phyloP scores from a whole-genome alignment of 2,797 vertebrate genomes.

The Phrynocephalus vlangalii region DNA sequence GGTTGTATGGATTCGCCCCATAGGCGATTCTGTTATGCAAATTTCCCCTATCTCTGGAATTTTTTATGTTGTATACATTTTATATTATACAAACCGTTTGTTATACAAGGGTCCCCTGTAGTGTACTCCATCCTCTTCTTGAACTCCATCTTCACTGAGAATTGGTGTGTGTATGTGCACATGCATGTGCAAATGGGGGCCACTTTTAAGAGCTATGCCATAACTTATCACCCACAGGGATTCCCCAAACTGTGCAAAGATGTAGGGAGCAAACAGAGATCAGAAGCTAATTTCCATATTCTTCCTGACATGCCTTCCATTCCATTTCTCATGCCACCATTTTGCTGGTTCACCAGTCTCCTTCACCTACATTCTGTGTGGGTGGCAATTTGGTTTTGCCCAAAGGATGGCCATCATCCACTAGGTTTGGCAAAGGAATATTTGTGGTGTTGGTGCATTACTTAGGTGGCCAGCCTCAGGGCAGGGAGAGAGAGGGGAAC shows the following conservation, averaged over 20 bases:
- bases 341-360: background rate
- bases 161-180: background rate
- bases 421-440: conserved; percentile 36
- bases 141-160: background rate
- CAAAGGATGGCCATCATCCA: conserved; percentile 9
- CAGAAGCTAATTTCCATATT: background rate
- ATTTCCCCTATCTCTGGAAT: no score
- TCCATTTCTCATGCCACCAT: background rate
- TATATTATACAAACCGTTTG: no score
- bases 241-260: background rate
- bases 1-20: no score
- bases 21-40: no score
- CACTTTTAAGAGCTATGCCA: background rate
- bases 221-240: background rate
- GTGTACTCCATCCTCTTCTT: background rate
- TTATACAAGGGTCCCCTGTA: no score
- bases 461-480: conserved; percentile 8
- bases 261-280: background rate
- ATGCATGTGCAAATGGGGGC: background rate
- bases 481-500: background rate
- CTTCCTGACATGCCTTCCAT: background rate
- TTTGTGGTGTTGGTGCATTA: conserved; percentile 3
- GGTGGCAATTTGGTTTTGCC: background rate
- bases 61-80: no score
- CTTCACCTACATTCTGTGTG: conserved; percentile 14